Evolutionary conservation across 2,888 invertebrate genomes (phyloP).

Genomic region (Kuschelorhynchus macadamiae): DNA sequence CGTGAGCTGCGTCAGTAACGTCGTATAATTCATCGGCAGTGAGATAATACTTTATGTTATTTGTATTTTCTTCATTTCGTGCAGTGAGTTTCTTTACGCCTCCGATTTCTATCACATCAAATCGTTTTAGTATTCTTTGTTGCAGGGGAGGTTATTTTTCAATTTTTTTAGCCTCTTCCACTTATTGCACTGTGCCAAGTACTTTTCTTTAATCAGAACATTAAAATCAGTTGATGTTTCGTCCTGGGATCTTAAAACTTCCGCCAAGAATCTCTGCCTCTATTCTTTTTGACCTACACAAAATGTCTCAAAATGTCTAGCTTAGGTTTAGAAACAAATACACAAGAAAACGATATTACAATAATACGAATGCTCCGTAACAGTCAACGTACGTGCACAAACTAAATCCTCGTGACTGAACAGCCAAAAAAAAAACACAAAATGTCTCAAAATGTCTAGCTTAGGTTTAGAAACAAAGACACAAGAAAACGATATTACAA

Average conservation of each 20-base stretch:
- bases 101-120: too few relatives aligned
- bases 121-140: constrained; percentile 21
- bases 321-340: too few relatives aligned
- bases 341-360: too few relatives aligned
- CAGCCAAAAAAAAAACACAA: background rate
- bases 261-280: background rate
- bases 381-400: too few relatives aligned
- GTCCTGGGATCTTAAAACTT: background rate
- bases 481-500: background rate
- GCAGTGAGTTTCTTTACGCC: too few relatives aligned
- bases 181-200: background rate
- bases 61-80: too few relatives aligned
- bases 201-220: constrained; percentile 1
- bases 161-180: background rate
- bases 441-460: background rate
- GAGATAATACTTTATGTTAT: constrained; percentile 34
- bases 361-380: too few relatives aligned
- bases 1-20: constrained; percentile 45
- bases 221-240: background rate
- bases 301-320: too few relatives aligned
- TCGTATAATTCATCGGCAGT: constrained; percentile 18
- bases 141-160: background rate
- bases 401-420: background rate
- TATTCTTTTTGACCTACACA: constrained; percentile 5
- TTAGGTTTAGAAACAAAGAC: background rate